A percentile compares a stretch with the other conserved stretches of the same genome.
phyloP scores from a whole-genome alignment of 2,888 invertebrate genomes.

The Auanema freiburgensis region DNA sequence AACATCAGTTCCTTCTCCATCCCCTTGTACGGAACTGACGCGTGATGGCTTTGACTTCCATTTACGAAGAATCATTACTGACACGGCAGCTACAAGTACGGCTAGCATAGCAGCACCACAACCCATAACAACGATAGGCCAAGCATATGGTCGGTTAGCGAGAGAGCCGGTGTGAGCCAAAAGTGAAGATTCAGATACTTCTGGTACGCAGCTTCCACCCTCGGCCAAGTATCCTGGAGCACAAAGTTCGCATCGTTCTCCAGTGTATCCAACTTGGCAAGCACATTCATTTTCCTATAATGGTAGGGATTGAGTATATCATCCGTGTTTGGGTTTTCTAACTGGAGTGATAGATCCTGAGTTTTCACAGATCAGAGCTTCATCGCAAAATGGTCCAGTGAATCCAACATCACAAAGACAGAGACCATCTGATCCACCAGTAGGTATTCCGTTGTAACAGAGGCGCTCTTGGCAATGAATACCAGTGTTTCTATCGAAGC shows the following conservation, averaged over 20 bases:
- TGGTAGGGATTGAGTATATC: no score
- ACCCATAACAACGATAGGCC: conserved; percentile 39
- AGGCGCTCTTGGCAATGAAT: conserved; percentile 43
- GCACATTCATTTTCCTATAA: conserved; percentile 43
- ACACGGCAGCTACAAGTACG: conserved; percentile 27
- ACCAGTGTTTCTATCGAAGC: conserved; percentile 39
- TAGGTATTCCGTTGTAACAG: conserved; percentile 47
- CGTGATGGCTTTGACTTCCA: conserved; percentile 46
- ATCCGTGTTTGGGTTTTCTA: no score
- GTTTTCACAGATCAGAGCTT: conserved; percentile 40
- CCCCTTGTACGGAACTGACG: conserved; percentile 41
- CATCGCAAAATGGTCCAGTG: conserved; percentile 49
- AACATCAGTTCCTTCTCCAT: conserved; percentile 44
- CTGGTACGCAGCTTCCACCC: conserved; percentile 37
- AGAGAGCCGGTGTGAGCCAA: conserved; percentile 37
- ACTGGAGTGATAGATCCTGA: conserved; percentile 38
- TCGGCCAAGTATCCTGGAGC: conserved; percentile 33
- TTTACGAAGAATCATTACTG: conserved; percentile 34
- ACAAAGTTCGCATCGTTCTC: conserved; percentile 42
- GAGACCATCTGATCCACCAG: conserved; percentile 42
- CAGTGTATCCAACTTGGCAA: conserved; percentile 39
- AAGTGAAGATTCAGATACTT: conserved; percentile 41
- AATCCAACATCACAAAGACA: conserved; percentile 48
- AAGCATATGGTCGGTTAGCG: conserved; percentile 33
- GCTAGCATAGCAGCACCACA: conserved; percentile 35